Evolutionary conservation across 2,888 invertebrate genomes (phyloP).

Genomic region (Nebria brevicollis): DNA sequence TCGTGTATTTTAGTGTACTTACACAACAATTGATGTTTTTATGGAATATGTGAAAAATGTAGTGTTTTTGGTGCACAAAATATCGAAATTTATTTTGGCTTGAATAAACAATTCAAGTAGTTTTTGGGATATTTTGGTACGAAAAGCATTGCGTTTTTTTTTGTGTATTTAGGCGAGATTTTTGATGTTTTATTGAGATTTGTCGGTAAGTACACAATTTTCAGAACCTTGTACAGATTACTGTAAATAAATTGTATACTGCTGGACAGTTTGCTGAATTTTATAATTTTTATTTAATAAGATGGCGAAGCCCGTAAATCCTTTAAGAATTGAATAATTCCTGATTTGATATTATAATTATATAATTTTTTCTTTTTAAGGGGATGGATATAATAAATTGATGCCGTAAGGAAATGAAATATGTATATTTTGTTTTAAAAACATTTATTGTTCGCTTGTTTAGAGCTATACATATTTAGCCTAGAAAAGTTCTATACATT

Average conservation of each 20-base stretch:
- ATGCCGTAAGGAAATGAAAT: neutral
- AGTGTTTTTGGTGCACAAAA: neutral
- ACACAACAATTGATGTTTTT: conserved; percentile 7
- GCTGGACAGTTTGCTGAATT: conserved; percentile 19
- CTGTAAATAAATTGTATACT: conserved; percentile 43
- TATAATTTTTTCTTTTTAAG: neutral
- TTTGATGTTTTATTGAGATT: conserved; percentile 3
- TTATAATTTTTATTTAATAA: neutral
- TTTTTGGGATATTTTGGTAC: conserved; percentile 4
- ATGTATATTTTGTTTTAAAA: neutral
- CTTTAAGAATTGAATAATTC: too few species aligned
- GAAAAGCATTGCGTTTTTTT: neutral
- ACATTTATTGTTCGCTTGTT: conserved; percentile 18
- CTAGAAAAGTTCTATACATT: conserved; percentile 33
- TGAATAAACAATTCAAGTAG: neutral
- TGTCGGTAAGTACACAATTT: conserved; percentile 33
- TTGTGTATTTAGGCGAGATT: neutral
- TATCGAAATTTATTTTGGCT: conserved; percentile 1
- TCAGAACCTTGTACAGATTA: conserved; percentile 39
- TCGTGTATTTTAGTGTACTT: neutral
- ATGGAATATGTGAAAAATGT: neutral
- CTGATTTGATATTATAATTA: too few species aligned
- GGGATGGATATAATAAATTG: too few species aligned
- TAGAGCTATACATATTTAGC: conserved; percentile 23
- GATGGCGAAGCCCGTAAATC: too few species aligned